Evolutionary conservation across 2,888 invertebrate genomes (phyloP), one percentile per base, ranked within the genome.

Genomic region (Lysandra coridon): DNA sequence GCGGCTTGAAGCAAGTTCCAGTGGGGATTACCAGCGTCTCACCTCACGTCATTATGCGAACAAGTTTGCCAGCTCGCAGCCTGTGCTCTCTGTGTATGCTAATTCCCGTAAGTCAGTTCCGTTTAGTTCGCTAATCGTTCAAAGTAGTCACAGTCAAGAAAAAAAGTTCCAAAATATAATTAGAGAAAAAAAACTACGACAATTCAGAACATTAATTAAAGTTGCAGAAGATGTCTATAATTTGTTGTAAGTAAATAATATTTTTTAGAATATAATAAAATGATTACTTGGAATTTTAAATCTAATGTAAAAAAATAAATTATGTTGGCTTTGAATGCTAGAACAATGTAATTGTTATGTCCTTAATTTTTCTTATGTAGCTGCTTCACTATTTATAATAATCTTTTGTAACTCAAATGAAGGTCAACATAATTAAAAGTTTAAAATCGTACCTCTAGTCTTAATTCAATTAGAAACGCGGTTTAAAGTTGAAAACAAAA

Each of bases 31-130:
- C 88, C 86, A 83, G 86, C 90, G 88, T 88, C 89, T 88, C 88
- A 44, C 23, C 91, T 87, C 92, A 88, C 91, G 91, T 92, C 92
- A 92, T 94, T 94, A 92, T 93, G 90, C 92, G 86, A 83, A 81
- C 84, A 93, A 93, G 89, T 93, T 94, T 88, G 85, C 87, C 86
- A 88, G 4, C 90, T 89, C 89, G 86, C 90, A 89, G 90, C 87
- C 87, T 88, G 87, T 89, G 89, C 89, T 87, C 86, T 88, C 90
- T 88, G 88, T 89, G 87, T 92, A 93, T 94, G 93, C 91, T 92
- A 94, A 94, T 93, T 86, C 86, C 85, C 83, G 79, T 69, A 69
- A 17, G 69, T 69, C 14, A 84, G 87, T 87, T 87, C 88, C 91
- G 89, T 91, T 92, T 84, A 80, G 23, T 53, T 75, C 2, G 3